Evolutionary conservation across 1,140 invertebrate species (phyloP).

Genomic region (Cydia amplana): DNA sequence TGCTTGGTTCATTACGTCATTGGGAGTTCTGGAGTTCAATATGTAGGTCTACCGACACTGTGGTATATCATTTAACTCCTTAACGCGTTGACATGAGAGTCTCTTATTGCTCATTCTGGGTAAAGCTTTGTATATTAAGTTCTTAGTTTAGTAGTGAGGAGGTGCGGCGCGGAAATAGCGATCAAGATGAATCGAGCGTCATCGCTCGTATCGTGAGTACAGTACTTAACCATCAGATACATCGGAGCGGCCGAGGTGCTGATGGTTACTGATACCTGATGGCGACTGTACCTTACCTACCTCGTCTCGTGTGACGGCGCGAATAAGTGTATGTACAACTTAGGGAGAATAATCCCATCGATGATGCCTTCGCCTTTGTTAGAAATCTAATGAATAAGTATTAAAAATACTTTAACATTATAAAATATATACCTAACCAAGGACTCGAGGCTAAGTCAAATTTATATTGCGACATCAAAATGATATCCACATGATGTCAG

Average conservation of each 20-base stretch:
- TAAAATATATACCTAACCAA: too few relatives aligned
- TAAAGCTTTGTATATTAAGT: not conserved
- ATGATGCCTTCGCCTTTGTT: conserved; percentile 1
- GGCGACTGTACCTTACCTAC: too few relatives aligned
- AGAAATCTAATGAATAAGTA: not conserved
- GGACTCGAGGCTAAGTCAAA: too few relatives aligned
- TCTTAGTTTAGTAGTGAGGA: conserved; percentile 2
- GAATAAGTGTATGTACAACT: conserved; percentile 56
- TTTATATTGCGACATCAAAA: too few relatives aligned
- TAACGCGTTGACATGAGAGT: conserved; percentile 38
- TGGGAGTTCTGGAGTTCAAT: conserved; percentile 2
- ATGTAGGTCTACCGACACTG: not conserved
- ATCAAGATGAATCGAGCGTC: conserved; percentile 52
- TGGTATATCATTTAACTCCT: not conserved
- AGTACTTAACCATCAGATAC: too few relatives aligned
- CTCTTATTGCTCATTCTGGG: not conserved
- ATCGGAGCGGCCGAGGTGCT: too few relatives aligned
- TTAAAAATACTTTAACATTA: too few relatives aligned
- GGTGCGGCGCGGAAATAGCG: conserved; percentile 55
- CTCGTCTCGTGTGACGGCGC: conserved; percentile 40
- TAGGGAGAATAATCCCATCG: conserved; percentile 63
- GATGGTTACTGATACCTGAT: too few relatives aligned
- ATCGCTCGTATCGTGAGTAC: conserved; percentile 26
- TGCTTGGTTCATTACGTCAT: conserved; percentile 22
- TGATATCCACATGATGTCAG: too few relatives aligned